These are phyloP conservation scores for Phrynocephalus guinanensis DNA, from an alignment of 2,797 vertebrate species.

Conservation along the genomic window DNA sequence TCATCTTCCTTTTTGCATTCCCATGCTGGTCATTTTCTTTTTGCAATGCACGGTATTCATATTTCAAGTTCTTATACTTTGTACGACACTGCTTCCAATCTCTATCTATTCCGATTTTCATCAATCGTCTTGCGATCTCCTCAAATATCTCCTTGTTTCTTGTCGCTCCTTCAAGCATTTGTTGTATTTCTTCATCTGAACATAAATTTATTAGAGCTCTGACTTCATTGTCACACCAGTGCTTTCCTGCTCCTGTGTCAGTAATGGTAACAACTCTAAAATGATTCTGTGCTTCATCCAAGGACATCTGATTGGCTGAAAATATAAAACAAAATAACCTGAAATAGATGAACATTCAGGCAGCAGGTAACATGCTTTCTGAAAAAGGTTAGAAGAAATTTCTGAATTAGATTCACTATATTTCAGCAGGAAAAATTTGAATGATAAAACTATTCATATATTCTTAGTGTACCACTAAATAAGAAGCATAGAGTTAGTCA, in stretches of 20 bases:
- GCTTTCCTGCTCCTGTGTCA: slow-evolving; percentile 82
- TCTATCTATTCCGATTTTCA: slow-evolving; percentile 86
- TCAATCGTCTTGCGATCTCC: slow-evolving; percentile 86
- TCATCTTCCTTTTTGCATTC: slow-evolving; percentile 84
- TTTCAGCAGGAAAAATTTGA: not conserved
- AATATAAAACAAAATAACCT: slow-evolving; percentile 50
- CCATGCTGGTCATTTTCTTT: slow-evolving; percentile 82
- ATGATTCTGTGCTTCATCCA: slow-evolving; percentile 79
- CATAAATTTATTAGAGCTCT: slow-evolving; percentile 85
- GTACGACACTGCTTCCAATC: slow-evolving; percentile 92
- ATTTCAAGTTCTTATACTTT: slow-evolving; percentile 93
- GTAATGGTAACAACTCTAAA: slow-evolving; percentile 84
- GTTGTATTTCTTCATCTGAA: slow-evolving; percentile 86
- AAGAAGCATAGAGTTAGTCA: slow-evolving; percentile 23
- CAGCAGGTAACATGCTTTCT: slow-evolving; percentile 20
- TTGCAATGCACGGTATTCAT: slow-evolving; percentile 87
- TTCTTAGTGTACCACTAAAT: slow-evolving; percentile 7
- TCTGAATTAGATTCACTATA: slow-evolving; percentile 11
- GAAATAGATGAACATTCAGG: slow-evolving; percentile 25
- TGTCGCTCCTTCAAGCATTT: slow-evolving; percentile 87
- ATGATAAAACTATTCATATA: not conserved
- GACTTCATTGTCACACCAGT: slow-evolving; percentile 91
- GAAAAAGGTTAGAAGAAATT: slow-evolving; percentile 32
- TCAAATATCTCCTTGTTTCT: slow-evolving; percentile 91
- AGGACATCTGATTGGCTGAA: slow-evolving; percentile 70